phyloP scores from a whole-genome alignment of 1,140 invertebrate species.

The Drosophila parvula region DNA sequence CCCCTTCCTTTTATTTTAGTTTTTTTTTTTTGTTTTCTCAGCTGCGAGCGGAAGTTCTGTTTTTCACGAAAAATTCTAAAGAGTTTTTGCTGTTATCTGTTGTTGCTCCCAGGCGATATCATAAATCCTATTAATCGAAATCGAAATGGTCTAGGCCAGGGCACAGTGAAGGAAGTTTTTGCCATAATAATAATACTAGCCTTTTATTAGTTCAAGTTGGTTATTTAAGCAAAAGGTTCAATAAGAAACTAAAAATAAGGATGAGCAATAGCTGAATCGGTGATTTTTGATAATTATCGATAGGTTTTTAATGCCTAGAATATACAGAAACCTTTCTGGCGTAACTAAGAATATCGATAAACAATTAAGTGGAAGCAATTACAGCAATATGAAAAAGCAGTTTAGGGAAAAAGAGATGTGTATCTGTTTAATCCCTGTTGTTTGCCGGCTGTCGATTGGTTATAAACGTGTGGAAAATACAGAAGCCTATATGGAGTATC shows the following conservation, averaged over 20 bases:
- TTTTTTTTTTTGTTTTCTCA: slow-evolving; percentile 5
- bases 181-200: too few relatives aligned
- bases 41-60: slow-evolving; percentile 27
- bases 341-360: neutral
- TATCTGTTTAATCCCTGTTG: too few relatives aligned
- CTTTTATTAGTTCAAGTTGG: neutral
- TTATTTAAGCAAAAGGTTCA: neutral
- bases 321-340: too few relatives aligned
- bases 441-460: neutral
- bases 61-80: slow-evolving; percentile 24
- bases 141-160: neutral
- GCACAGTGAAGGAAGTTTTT: neutral
- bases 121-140: slow-evolving; percentile 29
- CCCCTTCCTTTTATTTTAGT: neutral
- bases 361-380: neutral
- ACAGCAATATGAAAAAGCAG: too few relatives aligned
- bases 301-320: neutral
- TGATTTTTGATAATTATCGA: neutral
- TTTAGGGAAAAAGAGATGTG: too few relatives aligned
- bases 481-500: too few relatives aligned
- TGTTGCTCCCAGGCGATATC: slow-evolving; percentile 19
- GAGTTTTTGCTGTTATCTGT: slow-evolving; percentile 16
- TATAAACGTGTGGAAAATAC: neutral
- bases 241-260: neutral
- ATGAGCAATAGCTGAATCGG: neutral